phyloP scores from a whole-genome alignment of 2,797 vertebrate genomes.

The Arnoldichthys spilopterus region DNA sequence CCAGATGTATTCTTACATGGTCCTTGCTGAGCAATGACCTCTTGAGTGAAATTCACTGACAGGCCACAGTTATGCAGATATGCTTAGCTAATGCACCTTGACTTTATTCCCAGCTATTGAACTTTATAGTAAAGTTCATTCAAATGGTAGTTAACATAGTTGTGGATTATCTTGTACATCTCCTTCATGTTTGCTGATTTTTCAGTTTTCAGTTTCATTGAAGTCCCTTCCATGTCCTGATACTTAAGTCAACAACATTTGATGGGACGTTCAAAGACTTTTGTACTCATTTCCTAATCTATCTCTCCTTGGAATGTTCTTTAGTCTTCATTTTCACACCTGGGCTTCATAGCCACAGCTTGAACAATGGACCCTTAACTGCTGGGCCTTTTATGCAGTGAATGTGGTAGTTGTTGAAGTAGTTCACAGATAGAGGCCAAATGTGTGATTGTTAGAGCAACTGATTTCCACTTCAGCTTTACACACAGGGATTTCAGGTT shows the following conservation, averaged over 20 bases:
- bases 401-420: background rate
- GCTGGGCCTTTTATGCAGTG: background rate
- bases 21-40: too few species aligned
- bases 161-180: too few species aligned
- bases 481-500: background rate
- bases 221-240: background rate
- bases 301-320: background rate
- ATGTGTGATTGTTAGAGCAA: background rate
- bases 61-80: too few species aligned
- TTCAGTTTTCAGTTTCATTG: too few species aligned
- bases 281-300: background rate
- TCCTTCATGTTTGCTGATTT: too few species aligned
- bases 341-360: background rate
- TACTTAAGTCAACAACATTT: background rate
- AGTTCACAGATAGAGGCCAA: background rate
- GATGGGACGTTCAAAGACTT: background rate
- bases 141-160: too few species aligned
- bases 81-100: too few species aligned
- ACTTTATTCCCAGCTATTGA: too few species aligned
- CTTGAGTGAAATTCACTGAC: too few species aligned
- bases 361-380: background rate
- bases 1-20: too few species aligned
- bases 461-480: background rate
- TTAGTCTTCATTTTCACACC: background rate
- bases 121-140: too few species aligned